Evolutionary conservation across 2,888 invertebrate species (phyloP).

Genomic region (Hedychridium roseum): DNA sequence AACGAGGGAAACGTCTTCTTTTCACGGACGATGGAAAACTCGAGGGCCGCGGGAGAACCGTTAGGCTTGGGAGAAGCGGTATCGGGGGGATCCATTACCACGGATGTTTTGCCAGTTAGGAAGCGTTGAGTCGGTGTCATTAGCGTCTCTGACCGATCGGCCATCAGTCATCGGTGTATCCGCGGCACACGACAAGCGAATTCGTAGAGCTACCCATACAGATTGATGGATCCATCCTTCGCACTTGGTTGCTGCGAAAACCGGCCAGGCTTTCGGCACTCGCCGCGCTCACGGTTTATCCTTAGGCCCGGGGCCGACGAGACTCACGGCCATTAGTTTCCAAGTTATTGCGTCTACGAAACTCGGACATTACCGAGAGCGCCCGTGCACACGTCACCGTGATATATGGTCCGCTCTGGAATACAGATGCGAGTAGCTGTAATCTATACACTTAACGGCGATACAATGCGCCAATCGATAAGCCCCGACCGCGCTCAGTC

Average conservation of each 20-base stretch:
- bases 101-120: conserved; percentile 37
- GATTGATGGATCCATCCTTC: conserved; percentile 48
- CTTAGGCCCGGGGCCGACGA: conserved; percentile 14
- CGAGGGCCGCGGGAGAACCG: too few relatives aligned
- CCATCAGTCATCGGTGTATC: conserved; percentile 55
- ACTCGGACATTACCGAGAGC: conserved; percentile 36
- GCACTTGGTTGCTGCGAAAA: conserved; percentile 21
- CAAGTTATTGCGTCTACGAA: conserved; percentile 38
- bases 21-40: conserved; percentile 5
- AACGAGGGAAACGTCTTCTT: conserved; percentile 12
- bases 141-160: conserved; percentile 40
- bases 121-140: conserved; percentile 38
- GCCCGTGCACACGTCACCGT: conserved; percentile 40
- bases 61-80: conserved; percentile 25
- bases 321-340: conserved; percentile 41
- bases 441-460: too few relatives aligned
- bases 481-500: too few relatives aligned
- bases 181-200: conserved; percentile 46
- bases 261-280: conserved; percentile 25
- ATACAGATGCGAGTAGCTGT: too few relatives aligned
- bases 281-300: conserved; percentile 15
- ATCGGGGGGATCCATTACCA: conserved; percentile 39
- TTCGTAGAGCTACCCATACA: conserved; percentile 31
- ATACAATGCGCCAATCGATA: too few relatives aligned
- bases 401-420: too few relatives aligned